phyloP scores from a whole-genome alignment of 2,888 invertebrate genomes.

The Ectemnius lituratus region DNA sequence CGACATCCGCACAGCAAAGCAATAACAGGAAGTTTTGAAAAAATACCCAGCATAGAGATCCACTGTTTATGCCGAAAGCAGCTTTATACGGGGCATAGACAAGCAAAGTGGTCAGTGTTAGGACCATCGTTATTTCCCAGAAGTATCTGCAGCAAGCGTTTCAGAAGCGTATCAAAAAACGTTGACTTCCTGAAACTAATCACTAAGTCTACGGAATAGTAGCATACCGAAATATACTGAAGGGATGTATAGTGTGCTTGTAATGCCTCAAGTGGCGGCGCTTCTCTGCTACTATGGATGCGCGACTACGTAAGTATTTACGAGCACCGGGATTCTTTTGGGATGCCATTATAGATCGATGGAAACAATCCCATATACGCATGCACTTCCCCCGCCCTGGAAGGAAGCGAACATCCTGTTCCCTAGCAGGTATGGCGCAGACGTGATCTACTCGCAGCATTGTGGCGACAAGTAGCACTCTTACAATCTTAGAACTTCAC shows the following conservation, averaged over 20 bases:
- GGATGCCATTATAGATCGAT: constrained; percentile 68
- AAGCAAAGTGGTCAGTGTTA: constrained; percentile 62
- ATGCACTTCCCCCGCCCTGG: constrained; percentile 55
- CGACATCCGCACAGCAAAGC: constrained; percentile 69
- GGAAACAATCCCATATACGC: constrained; percentile 46
- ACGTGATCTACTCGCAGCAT: constrained; percentile 60
- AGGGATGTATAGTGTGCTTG: constrained; percentile 70
- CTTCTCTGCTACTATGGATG: constrained; percentile 68
- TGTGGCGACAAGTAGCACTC: background rate
- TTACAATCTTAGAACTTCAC: too few relatives aligned
- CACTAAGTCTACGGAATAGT: background rate
- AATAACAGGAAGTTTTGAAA: constrained; percentile 66
- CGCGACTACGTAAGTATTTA: constrained; percentile 70
- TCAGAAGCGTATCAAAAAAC: background rate
- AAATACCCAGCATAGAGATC: constrained; percentile 55
- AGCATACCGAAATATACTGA: constrained; percentile 71
- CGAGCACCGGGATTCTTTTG: constrained; percentile 68
- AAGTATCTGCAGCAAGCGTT: constrained; percentile 62
- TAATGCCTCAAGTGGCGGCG: constrained; percentile 66
- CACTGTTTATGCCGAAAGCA: constrained; percentile 63
- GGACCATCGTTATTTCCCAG: constrained; percentile 74
- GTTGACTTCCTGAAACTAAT: constrained; percentile 8
- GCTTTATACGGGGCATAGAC: constrained; percentile 71
- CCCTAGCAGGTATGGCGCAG: constrained; percentile 61
- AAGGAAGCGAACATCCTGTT: constrained; percentile 59